Evolutionary conservation across 2,113 vertebrate genomes (phyloP), one percentile per base, ranked within the genome.

Genomic region (Petromus typicus): DNA sequence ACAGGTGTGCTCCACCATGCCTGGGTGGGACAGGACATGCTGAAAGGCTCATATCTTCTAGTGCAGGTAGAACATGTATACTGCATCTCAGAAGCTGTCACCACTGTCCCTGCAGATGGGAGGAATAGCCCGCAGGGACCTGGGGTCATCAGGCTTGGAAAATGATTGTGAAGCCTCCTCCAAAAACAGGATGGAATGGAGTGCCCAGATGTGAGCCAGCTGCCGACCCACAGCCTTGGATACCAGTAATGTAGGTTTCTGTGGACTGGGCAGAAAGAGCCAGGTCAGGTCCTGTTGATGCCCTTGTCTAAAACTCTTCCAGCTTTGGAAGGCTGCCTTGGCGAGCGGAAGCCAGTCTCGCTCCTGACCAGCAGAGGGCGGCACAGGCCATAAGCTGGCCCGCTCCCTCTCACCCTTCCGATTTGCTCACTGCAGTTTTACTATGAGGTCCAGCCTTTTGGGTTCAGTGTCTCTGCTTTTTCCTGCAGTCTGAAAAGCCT

Each of bases 321-420:
- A 54, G 59, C 40, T 20, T 18, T 7, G 2, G 2, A 3, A 88
- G 32, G 12, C 0, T 1, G 11, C 7, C 18, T 5, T 0, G 14
- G 12, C 14, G 14, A 30, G 48, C 22, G 61, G 40, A 25, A 66
- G 79, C 10, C 86, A 91, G 61, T 96, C 97, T 91, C 86, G 67
- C 6, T 34, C 0, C 13, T 0, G 17, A n/a, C 69, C 83, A 97
- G 96, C 89, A 81, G 43, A 95, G 97, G 79, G 79, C 57, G 71
- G 93, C 86, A 97, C n/a, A 97, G 95, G 82, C 96, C 94, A 64
- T 27, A 37, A 2, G 18, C 97, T 89, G 78, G 30, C 71, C 14
- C 1, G 51, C 9, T 59, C 25, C 51, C 16, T 11, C 17, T 61
- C 40, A 25, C 1, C 5, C 30, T 59, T 16, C 16, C 0, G 3